Percentiles rank a stretch among this genome's conserved stretches.
These are phyloP conservation scores for Lutjanus campechanus DNA, from an alignment of 2,797 vertebrate species.

Conservation along the genomic window DNA sequence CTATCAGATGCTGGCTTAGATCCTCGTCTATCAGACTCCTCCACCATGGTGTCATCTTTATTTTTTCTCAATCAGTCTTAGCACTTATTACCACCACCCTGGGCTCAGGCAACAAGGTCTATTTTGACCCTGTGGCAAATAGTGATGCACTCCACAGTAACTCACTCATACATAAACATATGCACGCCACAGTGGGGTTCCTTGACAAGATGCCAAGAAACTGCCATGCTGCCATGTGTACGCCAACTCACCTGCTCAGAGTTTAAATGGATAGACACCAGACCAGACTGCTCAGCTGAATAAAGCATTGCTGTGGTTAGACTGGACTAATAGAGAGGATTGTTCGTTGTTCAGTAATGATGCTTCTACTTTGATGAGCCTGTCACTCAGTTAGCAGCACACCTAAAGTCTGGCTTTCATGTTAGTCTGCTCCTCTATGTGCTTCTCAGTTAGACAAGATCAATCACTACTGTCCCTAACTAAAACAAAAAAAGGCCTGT, in stretches of 20 bases:
- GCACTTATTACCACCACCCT: slow-evolving; percentile 33
- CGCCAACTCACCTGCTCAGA: slow-evolving; percentile 51
- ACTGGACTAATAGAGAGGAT: slow-evolving; percentile 36
- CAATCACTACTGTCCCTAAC: neutral
- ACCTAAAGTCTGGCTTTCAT: slow-evolving; percentile 8
- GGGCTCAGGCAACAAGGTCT: slow-evolving; percentile 27
- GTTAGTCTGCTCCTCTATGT: slow-evolving; percentile 3
- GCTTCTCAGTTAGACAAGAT: slow-evolving; percentile 14
- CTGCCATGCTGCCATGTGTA: slow-evolving; percentile 32
- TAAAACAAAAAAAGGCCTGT: neutral
- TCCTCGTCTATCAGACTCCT: slow-evolving; percentile 33
- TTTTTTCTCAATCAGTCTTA: slow-evolving; percentile 52
- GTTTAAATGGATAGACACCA: slow-evolving; percentile 30
- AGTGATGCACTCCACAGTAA: slow-evolving; percentile 43
- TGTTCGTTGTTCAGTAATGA: slow-evolving; percentile 26
- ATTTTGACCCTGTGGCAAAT: slow-evolving; percentile 69
- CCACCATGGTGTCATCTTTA: slow-evolving; percentile 45
- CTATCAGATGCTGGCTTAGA: slow-evolving; percentile 28
- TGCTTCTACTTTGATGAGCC: slow-evolving; percentile 36
- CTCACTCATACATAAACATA: slow-evolving; percentile 18
- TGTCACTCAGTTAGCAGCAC: slow-evolving; percentile 30
- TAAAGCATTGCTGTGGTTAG: slow-evolving; percentile 50
- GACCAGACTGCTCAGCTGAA: slow-evolving; percentile 32
- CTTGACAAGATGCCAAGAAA: slow-evolving; percentile 57
- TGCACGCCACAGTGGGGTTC: slow-evolving; percentile 28